A percentile compares a stretch with the other conserved stretches of the same genome.
Evolutionary conservation across 1,140 invertebrate genomes (phyloP).

Genomic region (Asobara japonica): DNA sequence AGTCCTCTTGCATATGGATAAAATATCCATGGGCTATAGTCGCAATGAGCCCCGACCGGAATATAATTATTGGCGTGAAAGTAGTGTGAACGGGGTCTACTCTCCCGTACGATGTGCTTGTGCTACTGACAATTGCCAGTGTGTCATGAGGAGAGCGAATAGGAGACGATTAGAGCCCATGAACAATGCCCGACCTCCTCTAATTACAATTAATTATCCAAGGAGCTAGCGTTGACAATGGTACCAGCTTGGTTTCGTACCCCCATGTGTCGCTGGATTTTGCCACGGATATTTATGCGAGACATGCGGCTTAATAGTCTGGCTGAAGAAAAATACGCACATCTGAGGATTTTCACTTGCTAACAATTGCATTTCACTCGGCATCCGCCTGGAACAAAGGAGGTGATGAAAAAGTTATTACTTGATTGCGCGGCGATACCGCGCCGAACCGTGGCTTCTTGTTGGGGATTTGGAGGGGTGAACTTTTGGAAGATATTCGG

Average conservation of each 20-base stretch:
- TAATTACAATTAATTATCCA: slow-evolving; percentile 24
- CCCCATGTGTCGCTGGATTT: not conserved
- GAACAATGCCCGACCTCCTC: slow-evolving; percentile 20
- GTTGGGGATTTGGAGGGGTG: not conserved
- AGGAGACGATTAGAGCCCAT: not conserved
- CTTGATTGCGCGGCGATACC: too few species aligned
- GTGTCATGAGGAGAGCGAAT: slow-evolving; percentile 9
- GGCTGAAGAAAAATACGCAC: not conserved
- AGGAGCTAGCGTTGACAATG: not conserved
- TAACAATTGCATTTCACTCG: slow-evolving; percentile 5
- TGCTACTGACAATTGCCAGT: not conserved
- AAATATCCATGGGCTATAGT: slow-evolving; percentile 6
- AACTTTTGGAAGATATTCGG: too few species aligned
- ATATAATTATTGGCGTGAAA: slow-evolving; percentile 31
- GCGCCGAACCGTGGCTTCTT: too few species aligned
- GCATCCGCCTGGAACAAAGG: not conserved
- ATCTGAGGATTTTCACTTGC: not conserved
- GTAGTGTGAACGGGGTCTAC: slow-evolving; percentile 28
- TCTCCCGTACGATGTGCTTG: not conserved
- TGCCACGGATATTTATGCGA: not conserved
- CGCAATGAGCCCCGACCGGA: slow-evolving; percentile 15
- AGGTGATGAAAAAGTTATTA: not conserved
- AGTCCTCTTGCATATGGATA: not conserved
- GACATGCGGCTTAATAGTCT: not conserved
- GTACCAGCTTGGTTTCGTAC: not conserved